Conservation (phyloP, 1,140 invertebrate species). For the Nebria ingens region DNA sequence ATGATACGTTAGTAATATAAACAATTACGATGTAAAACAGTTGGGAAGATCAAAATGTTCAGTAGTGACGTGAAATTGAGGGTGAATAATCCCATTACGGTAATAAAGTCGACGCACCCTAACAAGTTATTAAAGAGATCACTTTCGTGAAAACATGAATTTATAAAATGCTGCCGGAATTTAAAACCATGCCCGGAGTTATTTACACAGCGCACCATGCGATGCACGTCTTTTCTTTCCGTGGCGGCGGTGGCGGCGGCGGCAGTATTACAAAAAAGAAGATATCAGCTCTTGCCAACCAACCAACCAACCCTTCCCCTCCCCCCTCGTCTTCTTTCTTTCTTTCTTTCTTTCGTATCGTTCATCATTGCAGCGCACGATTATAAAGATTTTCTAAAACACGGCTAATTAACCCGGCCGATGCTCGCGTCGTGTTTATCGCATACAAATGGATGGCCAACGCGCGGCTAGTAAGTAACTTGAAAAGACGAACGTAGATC, state of each 20-base stretch:
- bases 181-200: not conserved
- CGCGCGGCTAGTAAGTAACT: not conserved
- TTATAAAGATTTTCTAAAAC: not conserved
- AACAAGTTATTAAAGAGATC: conserved; percentile 8
- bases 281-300: no score
- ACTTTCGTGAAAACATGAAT: conserved; percentile 7
- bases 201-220: not conserved
- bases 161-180: conserved; percentile 2
- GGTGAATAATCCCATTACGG: conserved; percentile 6
- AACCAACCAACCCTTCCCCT: no score
- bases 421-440: not conserved
- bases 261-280: not conserved
- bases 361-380: no score
- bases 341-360: no score
- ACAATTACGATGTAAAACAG: not conserved
- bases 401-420: not conserved
- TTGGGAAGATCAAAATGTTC: not conserved
- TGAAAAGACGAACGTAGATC: not conserved
- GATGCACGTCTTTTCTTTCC: no score
- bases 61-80: not conserved
- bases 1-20: not conserved
- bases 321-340: no score
- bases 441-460: not conserved
- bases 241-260: no score
- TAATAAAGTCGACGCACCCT: not conserved